These are phyloP conservation scores for Rana temporaria DNA, from an alignment of 2,113 vertebrate genomes.

Conservation along the genomic window DNA sequence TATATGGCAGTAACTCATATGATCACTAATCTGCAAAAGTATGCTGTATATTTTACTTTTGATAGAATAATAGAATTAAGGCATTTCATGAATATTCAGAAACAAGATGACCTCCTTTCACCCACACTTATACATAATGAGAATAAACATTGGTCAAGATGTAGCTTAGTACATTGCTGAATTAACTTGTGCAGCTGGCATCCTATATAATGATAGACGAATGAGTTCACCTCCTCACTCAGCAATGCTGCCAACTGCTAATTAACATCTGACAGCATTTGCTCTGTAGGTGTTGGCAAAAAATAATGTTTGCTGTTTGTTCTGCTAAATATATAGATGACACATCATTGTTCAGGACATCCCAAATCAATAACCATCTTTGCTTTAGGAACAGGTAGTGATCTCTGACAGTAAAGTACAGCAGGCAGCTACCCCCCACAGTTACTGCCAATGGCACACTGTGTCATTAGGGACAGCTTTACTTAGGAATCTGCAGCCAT, in stretches of 20 bases:
- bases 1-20: too few relatives aligned
- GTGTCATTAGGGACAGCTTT: too few relatives aligned
- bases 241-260: conserved; percentile 41
- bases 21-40: too few relatives aligned
- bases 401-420: not conserved
- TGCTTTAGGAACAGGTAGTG: conserved; percentile 2
- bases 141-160: not conserved
- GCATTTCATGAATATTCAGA: not conserved
- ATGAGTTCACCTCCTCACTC: not conserved
- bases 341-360: conserved; percentile 34
- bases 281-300: conserved; percentile 22
- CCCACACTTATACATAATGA: not conserved
- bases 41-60: too few relatives aligned
- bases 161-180: not conserved
- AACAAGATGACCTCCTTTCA: not conserved
- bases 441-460: too few relatives aligned
- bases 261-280: conserved; percentile 28
- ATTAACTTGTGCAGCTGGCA: not conserved
- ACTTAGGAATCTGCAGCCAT: too few relatives aligned
- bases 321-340: conserved; percentile 50
- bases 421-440: too few relatives aligned
- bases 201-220: conserved; percentile 23
- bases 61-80: too few relatives aligned
- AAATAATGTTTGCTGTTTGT: conserved; percentile 17
- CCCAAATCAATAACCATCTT: conserved; percentile 23